phyloP scores from a whole-genome alignment of 1,140 invertebrate species.

The Fopius arisanus region DNA sequence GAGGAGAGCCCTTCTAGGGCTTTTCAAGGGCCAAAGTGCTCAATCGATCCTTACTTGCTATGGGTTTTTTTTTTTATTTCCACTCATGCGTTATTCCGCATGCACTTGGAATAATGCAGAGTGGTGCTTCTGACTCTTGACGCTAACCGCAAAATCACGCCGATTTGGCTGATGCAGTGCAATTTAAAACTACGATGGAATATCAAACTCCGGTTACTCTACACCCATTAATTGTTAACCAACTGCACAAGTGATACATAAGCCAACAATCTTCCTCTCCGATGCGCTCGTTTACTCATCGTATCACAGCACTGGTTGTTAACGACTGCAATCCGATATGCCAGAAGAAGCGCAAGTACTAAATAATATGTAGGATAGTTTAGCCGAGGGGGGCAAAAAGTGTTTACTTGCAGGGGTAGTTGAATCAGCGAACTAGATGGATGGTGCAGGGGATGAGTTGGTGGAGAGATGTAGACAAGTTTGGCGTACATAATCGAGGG shows the following conservation, averaged over 20 bases:
- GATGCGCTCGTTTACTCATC: not conserved
- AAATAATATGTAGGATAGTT: not conserved
- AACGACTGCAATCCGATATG: not conserved
- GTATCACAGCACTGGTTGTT: not conserved
- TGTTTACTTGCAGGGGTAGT: not conserved
- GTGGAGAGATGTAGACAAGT: not conserved
- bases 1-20: not conserved
- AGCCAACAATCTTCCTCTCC: not conserved
- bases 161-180: no score
- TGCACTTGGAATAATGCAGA: no score
- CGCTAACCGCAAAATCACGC: no score
- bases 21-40: not conserved
- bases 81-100: not conserved
- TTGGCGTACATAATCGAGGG: constrained; percentile 10
- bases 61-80: not conserved
- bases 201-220: not conserved
- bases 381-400: not conserved
- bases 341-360: not conserved
- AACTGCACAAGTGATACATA: not conserved
- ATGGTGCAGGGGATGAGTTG: constrained; percentile 10
- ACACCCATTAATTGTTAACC: not conserved
- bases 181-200: not conserved
- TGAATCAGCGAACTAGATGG: not conserved
- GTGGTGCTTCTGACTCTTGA: no score
- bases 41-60: not conserved